A percentile compares a stretch with the other conserved stretches of the same genome.
Evolutionary conservation across 2,888 invertebrate genomes (phyloP).

Genomic region (Ariolimax columbianus): DNA sequence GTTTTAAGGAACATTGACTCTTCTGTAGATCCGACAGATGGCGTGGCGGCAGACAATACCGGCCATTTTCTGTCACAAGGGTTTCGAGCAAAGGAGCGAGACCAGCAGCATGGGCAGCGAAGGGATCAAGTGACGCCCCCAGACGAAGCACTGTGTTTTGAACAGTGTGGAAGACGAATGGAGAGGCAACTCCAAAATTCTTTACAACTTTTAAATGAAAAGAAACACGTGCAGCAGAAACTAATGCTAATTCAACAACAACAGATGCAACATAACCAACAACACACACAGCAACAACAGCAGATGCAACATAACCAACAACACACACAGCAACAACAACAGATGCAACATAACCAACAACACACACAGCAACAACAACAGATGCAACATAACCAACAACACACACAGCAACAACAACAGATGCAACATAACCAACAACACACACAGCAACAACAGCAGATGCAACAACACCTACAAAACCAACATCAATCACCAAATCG

Average conservation of each 20-base stretch:
- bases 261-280: background rate
- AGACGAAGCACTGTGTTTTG: background rate
- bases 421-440: background rate
- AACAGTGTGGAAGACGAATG: background rate
- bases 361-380: background rate
- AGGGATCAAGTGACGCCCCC: background rate
- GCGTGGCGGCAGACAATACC: background rate
- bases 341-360: background rate
- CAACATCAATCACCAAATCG: background rate
- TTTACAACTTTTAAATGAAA: background rate
- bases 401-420: background rate
- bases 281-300: background rate
- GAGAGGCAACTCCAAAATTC: background rate
- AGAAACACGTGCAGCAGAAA: background rate
- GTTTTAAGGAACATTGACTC: background rate
- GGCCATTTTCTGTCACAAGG: background rate
- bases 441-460: background rate
- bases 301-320: background rate
- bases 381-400: background rate
- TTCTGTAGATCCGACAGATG: background rate
- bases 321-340: background rate
- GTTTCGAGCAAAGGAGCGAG: too few relatives aligned
- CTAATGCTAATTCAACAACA: background rate
- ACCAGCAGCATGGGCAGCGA: background rate
- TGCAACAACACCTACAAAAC: background rate